Base-by-base conservation (phyloP, 2,888 invertebrate genomes). In the Leptodirus hochenwartii region DNA sequence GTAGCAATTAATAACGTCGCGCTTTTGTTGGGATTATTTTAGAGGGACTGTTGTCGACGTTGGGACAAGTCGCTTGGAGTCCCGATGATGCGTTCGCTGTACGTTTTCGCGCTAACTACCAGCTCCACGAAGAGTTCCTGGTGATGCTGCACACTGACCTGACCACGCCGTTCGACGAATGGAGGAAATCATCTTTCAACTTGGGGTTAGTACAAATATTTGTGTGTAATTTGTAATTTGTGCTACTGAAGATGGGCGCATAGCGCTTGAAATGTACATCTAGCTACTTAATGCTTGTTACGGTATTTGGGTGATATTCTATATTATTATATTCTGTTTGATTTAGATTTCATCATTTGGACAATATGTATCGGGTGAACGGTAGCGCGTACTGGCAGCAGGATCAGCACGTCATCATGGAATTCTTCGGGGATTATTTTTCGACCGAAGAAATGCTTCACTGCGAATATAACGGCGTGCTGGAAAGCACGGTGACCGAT, bases 51-150 rank as follows among this genome's bases (percentile, higher is more conserved):
- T 42, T 54, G 26, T 42, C 44, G 42, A 65, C 68, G 50, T 59
- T 66, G 39, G 58, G 66, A 0, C 61, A 64, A 12, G 54, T 76
- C 42, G 70, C 77, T 2, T 84, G 82, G 82, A 69, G 68, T 32
- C 63, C 66, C 16, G 66, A 66, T 10, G 68, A 72, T 22, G 58
- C 61, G 4, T 62, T 82, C 3, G 56, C 64, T 15, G 57, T 74
- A 45, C 56, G 56, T 11, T 59, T 75, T n/a, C 63, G 64, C 37
- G 59, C 68, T 41, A 64, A 63, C 41, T 71, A 69, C 2, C 61
- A 63, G 43, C 56, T 58, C 25, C 51, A 53, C 30, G 49, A 56
- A 2, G 59, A 63, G 43, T 62, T 61, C 2, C 40, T 53, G 10
- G 39, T 59, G 29, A 52, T 56, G 33, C 34, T 62, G 20, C 53